A percentile compares a stretch with the other conserved stretches of the same genome.
Evolutionary conservation across 2,888 invertebrate species (phyloP).

Genomic region (Patella pellucida): DNA sequence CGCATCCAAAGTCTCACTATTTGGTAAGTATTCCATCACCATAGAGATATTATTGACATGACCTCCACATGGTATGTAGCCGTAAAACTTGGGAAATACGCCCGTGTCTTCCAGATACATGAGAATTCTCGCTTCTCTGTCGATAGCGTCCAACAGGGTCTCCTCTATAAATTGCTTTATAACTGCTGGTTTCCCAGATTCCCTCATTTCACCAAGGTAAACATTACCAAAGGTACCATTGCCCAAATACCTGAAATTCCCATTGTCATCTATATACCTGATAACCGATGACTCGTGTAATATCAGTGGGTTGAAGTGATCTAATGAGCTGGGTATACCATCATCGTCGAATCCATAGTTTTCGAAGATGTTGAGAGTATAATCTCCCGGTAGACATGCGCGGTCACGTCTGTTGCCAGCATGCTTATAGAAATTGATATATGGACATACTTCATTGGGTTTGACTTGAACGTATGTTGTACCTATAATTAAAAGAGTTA

Average conservation of each 20-base stretch:
- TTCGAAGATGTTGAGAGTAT: not conserved
- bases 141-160: not conserved
- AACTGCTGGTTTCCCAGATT: not conserved
- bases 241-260: conserved; percentile 3
- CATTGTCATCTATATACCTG: conserved; percentile 14
- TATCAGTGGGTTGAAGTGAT: not conserved
- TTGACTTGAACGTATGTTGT: too few species aligned
- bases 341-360: conserved; percentile 12
- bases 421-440: too few species aligned
- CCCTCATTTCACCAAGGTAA: conserved; percentile 15
- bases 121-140: not conserved
- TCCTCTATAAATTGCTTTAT: conserved; percentile 2
- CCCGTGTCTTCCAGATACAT: conserved; percentile 12
- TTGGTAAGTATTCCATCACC: not conserved
- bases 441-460: too few species aligned
- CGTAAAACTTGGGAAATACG: not conserved
- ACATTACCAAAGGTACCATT: conserved; percentile 14
- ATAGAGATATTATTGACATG: not conserved
- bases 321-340: conserved; percentile 3
- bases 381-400: not conserved
- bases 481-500: too few species aligned
- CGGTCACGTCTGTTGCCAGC: too few species aligned
- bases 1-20: not conserved
- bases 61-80: not conserved
- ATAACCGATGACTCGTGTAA: conserved; percentile 13